Base-by-base conservation (phyloP, 2,888 invertebrate genomes). In the Xestoiulus laeticollis region DNA sequence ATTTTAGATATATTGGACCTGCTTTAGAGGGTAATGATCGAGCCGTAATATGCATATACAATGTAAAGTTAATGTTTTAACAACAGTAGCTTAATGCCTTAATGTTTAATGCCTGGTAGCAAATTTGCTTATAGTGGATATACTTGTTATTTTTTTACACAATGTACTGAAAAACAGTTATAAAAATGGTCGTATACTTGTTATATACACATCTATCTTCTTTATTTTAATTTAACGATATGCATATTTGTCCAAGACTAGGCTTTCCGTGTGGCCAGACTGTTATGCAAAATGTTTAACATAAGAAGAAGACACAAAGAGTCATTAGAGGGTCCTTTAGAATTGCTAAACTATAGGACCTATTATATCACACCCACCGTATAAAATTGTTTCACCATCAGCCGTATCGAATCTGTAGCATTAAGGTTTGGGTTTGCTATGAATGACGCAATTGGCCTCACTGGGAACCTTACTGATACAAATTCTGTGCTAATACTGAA, bases 301-400 rank as follows among this genome's bases (percentile, higher is more conserved):
- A 22, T 2, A 22, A 26, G 10, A 68, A 8, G 22, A 10, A 68
- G 68, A 26, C 68, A 68, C 68, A 68, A 68, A 68, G 68, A 68
- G 68, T 68, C 68, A 68, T 68, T 68, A 68, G 68, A 68, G 68
- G 68, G 68, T 26, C 68, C 19, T n/a, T 68, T 68, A 19, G 68
- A 68, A 26, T 26, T 22, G 53, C 26, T n/a, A n/a, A 19, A 26
- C 6, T 8, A 68, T 68, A 19, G 68, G 68, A 16, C 68, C 68
- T 68, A 68, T 68, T 68, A 68, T 68, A 26, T 68, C 68, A 68
- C 68, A 26, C 19, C 26, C 68, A 68, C 68, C 68, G 26, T 68
- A 19, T 6, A 26, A 68, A 68, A 68, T 68, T 68, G 68, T 26
- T 68, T 68, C 68, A 68, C 68, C 68, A 68, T 68, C 68, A 68